Evolutionary conservation across 1,140 invertebrate genomes (phyloP).

Genomic region (Saccostrea echinata): DNA sequence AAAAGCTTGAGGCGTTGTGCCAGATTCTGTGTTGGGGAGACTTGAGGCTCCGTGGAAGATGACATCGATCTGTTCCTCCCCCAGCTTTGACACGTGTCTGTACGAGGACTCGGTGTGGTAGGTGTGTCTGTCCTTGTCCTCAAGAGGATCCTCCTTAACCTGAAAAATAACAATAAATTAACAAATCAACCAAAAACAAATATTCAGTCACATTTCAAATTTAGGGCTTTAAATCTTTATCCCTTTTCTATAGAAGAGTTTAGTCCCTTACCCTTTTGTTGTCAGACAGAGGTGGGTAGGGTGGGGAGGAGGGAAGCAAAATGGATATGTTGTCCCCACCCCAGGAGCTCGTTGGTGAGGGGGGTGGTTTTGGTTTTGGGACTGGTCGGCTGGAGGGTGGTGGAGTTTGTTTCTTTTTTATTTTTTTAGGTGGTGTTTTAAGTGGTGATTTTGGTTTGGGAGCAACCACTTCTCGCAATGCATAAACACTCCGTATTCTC

Average conservation of each 20-base stretch:
- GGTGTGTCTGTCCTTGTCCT: slow-evolving; percentile 64
- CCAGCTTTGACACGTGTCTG: slow-evolving; percentile 70
- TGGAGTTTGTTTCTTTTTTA: slow-evolving; percentile 34
- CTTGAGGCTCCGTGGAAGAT: slow-evolving; percentile 74
- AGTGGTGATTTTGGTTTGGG: slow-evolving; percentile 55
- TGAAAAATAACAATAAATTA: slow-evolving; percentile 21
- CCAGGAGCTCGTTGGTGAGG: slow-evolving; percentile 65
- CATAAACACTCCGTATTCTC: slow-evolving; percentile 69
- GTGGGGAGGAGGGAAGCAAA: slow-evolving; percentile 62
- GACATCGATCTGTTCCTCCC: slow-evolving; percentile 73
- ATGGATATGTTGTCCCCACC: slow-evolving; percentile 68
- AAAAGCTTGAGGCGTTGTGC: slow-evolving; percentile 67
- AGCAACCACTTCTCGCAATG: slow-evolving; percentile 64
- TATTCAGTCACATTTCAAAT: background rate
- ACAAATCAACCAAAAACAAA: background rate
- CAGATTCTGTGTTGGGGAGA: slow-evolving; percentile 65
- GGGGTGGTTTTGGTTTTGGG: slow-evolving; percentile 42
- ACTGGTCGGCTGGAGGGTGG: slow-evolving; percentile 25
- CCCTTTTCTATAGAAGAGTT: background rate
- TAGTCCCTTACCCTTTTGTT: slow-evolving; percentile 65
- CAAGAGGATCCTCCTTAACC: slow-evolving; percentile 68
- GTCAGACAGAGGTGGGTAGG: slow-evolving; percentile 63
- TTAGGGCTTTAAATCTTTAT: background rate
- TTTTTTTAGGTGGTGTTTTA: slow-evolving; percentile 54
- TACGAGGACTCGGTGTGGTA: slow-evolving; percentile 63